Conservation (phyloP, 2,888 invertebrate species). For the Yponomeuta cagnagella region DNA sequence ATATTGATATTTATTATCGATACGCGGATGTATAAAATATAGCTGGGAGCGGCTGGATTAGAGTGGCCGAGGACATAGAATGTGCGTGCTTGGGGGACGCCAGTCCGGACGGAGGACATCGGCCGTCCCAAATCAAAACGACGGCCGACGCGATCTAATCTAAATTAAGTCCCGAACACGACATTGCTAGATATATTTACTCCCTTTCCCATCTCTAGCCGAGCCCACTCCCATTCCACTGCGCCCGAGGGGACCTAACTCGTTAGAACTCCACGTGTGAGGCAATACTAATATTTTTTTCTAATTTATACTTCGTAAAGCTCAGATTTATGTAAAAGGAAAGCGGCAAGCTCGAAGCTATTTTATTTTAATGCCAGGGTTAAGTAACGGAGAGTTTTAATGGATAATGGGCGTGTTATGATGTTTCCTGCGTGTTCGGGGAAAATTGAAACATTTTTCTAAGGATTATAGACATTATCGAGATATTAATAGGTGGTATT, state of each 20-base stretch:
- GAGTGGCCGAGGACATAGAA: too few relatives aligned
- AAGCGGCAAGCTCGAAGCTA: slow-evolving; percentile 12
- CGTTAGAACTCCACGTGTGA: slow-evolving; percentile 8
- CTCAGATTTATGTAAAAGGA: slow-evolving; percentile 32
- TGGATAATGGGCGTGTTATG: neutral
- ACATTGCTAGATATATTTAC: too few relatives aligned
- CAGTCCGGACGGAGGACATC: too few relatives aligned
- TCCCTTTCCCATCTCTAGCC: neutral
- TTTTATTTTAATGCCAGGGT: neutral
- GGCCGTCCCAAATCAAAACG: too few relatives aligned
- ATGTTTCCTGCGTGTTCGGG: neutral
- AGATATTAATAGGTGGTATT: neutral
- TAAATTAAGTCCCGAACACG: too few relatives aligned
- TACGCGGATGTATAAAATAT: too few relatives aligned
- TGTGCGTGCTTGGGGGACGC: too few relatives aligned
- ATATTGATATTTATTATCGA: too few relatives aligned
- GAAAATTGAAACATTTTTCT: neutral
- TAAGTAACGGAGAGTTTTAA: neutral
- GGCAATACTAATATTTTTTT: slow-evolving; percentile 15
- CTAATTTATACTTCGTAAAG: slow-evolving; percentile 16
- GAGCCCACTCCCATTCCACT: neutral
- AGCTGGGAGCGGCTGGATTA: too few relatives aligned
- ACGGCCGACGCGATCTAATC: too few relatives aligned
- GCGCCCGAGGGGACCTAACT: neutral
- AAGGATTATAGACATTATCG: neutral